A percentile compares a stretch with the other conserved stretches of the same genome.
Evolutionary conservation across 1,140 invertebrate genomes (phyloP).

Genomic region (Drosophila navojoa): DNA sequence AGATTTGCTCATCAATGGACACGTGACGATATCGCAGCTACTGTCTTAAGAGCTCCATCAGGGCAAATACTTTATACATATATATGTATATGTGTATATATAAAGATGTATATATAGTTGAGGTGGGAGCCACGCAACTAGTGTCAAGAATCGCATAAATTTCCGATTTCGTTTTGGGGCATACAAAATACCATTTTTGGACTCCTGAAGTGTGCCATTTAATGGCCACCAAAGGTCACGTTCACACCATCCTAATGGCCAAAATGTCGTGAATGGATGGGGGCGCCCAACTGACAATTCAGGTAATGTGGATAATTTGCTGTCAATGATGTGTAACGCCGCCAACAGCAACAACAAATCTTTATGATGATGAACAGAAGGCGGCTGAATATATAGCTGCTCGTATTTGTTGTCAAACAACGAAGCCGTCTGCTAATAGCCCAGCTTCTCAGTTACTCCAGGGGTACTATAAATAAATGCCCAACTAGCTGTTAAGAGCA

Average conservation of each 20-base stretch:
- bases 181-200: slow-evolving; percentile 45
- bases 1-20: neutral
- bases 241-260: slow-evolving; percentile 78
- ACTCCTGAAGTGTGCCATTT: slow-evolving; percentile 77
- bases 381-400: slow-evolving; percentile 33
- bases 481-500: slow-evolving; percentile 57
- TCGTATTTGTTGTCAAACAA: slow-evolving; percentile 80
- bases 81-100: neutral
- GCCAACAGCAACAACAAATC: slow-evolving; percentile 26
- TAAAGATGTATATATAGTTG: neutral
- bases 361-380: slow-evolving; percentile 9
- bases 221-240: slow-evolving; percentile 80
- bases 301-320: slow-evolving; percentile 82
- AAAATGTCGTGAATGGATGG: slow-evolving; percentile 33
- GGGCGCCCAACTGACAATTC: slow-evolving; percentile 75
- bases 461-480: slow-evolving; percentile 67
- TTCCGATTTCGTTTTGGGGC: slow-evolving; percentile 67
- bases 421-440: slow-evolving; percentile 65
- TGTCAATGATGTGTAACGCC: slow-evolving; percentile 81
- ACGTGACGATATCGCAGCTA: neutral
- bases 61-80: neutral
- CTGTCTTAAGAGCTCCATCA: neutral
- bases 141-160: slow-evolving; percentile 82
- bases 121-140: slow-evolving; percentile 57
- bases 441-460: slow-evolving; percentile 3